phyloP scores from a whole-genome alignment of 2,888 invertebrate genomes.

The Eupithecia dodoneata region DNA sequence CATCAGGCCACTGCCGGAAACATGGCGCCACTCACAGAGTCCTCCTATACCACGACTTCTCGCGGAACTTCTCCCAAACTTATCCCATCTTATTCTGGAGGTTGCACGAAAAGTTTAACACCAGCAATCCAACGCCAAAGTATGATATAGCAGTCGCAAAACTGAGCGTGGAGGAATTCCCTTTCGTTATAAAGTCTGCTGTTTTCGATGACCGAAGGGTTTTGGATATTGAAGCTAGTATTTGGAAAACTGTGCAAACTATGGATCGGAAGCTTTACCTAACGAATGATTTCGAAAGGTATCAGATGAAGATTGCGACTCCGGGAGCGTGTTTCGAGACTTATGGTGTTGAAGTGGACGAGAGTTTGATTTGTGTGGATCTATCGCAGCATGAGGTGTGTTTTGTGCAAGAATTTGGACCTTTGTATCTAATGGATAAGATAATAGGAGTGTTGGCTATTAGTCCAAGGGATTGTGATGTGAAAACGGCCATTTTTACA shows the following conservation, averaged over 20 bases:
- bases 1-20: constrained; percentile 69
- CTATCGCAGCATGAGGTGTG: constrained; percentile 66
- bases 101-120: constrained; percentile 66
- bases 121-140: constrained; percentile 48
- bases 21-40: constrained; percentile 63
- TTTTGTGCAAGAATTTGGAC: constrained; percentile 74
- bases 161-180: constrained; percentile 56
- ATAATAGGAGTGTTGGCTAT: constrained; percentile 65
- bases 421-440: constrained; percentile 62
- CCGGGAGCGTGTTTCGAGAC: constrained; percentile 58
- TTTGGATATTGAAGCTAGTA: constrained; percentile 50
- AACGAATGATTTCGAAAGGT: constrained; percentile 67
- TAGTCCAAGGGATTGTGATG: constrained; percentile 65
- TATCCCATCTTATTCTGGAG: constrained; percentile 71
- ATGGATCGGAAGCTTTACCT: constrained; percentile 70
- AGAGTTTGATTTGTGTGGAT: constrained; percentile 67
- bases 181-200: constrained; percentile 55
- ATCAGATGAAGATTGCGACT: constrained; percentile 50
- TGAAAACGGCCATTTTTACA: constrained; percentile 57
- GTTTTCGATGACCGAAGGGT: constrained; percentile 55
- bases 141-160: constrained; percentile 74
- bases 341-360: constrained; percentile 61
- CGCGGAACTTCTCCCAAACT: constrained; percentile 61
- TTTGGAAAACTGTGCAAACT: constrained; percentile 73
- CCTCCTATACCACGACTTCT: constrained; percentile 64